Base-by-base conservation (phyloP, 2,888 invertebrate species). In the Drosophila lacicola region DNA sequence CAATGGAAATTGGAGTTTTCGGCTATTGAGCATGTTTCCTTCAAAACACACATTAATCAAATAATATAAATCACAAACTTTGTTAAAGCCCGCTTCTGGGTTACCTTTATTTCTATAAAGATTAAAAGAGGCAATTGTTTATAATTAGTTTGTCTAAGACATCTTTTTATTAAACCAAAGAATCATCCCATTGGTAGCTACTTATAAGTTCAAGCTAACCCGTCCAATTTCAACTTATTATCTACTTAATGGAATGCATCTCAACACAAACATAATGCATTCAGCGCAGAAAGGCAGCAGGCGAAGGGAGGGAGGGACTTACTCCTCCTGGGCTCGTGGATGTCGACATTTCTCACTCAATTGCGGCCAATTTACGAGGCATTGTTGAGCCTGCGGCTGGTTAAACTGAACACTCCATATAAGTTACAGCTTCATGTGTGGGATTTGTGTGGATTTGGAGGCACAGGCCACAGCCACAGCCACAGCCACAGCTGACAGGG, bases 281-380 rank as follows among this genome's bases (percentile, higher is more conserved):
- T 13, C 41, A 2, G 17, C 13, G 4, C 21, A 17, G 33, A 33
- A 41, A 11, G 3, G 11, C 5, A 17, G 21, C 14, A 17, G 41
- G 10, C 10, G 14, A 11, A 13, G 11, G 9, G 13, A 11, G n/a
- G 19, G 45, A 3, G 41, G 39, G 53, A 39, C n/a, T 47, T 44
- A 55, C 50, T 50, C 19, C 42, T 14, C 53, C 47, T 61, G 42
- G 41, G 39, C 36, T 42, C 62, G 42, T 54, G 58, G 60, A 50
- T 62, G 75, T 45, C 44, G 60, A 77, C 77, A 80, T 77, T 82
- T 67, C 69, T 69, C 86, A 82, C 77, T 83, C 82, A 88, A 85
- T 88, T 85, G 73, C 70, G 76, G 71, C 60, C 88, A 89, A 89
- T 82, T 89, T 88, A 89, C 68, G 86, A 70, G 56, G 69, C 82